Conservation (phyloP, 53 echinoderm and acorn worm species). For the Temnopleurus reevesii region DNA sequence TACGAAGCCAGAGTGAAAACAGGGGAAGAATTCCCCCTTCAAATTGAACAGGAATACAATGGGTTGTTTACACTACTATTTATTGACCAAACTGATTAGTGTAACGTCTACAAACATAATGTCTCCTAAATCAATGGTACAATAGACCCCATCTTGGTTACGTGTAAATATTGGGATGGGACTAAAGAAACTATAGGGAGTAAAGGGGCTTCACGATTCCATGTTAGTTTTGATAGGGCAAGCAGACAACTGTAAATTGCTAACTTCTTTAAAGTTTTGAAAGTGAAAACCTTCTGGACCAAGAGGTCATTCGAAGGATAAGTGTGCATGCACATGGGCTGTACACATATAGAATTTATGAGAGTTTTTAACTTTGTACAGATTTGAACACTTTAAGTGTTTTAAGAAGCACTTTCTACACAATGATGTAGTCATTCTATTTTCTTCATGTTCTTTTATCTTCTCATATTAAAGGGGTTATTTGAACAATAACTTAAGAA, state of each 20-base stretch:
- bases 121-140: background rate
- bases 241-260: background rate
- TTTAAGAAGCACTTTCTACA: background rate
- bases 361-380: background rate
- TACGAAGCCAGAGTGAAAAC: constrained; percentile 30
- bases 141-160: background rate
- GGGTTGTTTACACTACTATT: constrained; percentile 17
- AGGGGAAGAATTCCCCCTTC: background rate
- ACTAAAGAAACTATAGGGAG: no score
- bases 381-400: background rate
- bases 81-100: background rate
- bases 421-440: no score
- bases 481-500: no score
- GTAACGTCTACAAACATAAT: constrained; percentile 9
- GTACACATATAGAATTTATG: background rate
- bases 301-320: background rate
- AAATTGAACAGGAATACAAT: background rate
- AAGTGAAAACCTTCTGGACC: background rate
- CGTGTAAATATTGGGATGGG: background rate
- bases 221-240: no score
- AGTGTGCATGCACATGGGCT: background rate
- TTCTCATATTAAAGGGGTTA: no score
- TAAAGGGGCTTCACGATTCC: constrained; percentile 30
- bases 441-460: no score
- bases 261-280: background rate